Conservation (phyloP, 1,140 invertebrate genomes). For the Drosophila cardini region DNA sequence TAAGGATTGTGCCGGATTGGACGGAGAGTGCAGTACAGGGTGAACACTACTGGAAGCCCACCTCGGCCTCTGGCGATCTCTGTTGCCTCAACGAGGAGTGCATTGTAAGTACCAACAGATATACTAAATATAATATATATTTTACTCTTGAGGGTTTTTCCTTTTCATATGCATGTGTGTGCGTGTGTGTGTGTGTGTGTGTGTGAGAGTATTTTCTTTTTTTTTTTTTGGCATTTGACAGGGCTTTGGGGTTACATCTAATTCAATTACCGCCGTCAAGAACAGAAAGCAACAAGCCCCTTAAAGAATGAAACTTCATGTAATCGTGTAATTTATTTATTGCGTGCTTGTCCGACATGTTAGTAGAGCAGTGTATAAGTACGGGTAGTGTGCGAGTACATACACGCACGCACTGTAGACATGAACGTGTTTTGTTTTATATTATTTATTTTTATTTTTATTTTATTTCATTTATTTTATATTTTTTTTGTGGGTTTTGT, state of each 20-base stretch:
- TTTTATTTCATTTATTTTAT: not conserved
- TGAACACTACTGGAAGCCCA: constrained; percentile 94
- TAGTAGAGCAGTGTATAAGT: constrained; percentile 2
- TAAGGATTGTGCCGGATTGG: constrained; percentile 93
- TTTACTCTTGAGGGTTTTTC: too few relatives aligned
- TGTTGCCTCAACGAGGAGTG: constrained; percentile 97
- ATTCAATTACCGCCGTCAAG: constrained; percentile 62
- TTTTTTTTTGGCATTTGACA: constrained; percentile 13
- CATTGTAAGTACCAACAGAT: constrained; percentile 88
- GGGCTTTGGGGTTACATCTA: constrained; percentile 25
- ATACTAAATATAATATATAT: not conserved
- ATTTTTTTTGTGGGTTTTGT: not conserved
- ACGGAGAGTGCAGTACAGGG: constrained; percentile 91
- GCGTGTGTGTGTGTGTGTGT: not conserved
- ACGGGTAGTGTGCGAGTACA: constrained; percentile 10
- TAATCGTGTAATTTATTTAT: constrained; percentile 83
- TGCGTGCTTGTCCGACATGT: constrained; percentile 70
- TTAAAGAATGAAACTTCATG: constrained; percentile 40
- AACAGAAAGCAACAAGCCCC: constrained; percentile 31
- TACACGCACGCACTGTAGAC: constrained; percentile 8
- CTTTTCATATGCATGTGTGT: too few relatives aligned
- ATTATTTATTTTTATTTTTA: not conserved
- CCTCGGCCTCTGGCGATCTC: constrained; percentile 94
- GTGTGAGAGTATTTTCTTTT: not conserved
- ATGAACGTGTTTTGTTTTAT: constrained; percentile 17